Percentiles rank a stretch among this genome's conserved stretches.
Evolutionary conservation across 2,113 vertebrate genomes (phyloP).

Genomic region (Ophiodon elongatus): DNA sequence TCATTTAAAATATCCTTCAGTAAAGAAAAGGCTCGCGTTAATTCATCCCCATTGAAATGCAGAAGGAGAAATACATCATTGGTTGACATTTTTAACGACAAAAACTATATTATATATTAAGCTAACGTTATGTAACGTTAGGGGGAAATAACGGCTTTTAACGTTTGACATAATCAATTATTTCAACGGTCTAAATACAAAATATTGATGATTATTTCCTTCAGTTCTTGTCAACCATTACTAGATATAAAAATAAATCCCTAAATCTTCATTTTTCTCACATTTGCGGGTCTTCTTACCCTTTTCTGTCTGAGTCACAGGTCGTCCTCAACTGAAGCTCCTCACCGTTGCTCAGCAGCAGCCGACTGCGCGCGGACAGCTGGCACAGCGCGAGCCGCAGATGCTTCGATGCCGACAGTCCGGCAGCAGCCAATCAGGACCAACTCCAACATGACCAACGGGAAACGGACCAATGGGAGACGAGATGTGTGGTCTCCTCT

Average conservation of each 20-base stretch:
- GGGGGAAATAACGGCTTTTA: not conserved
- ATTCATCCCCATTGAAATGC: not conserved
- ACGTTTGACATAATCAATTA: not conserved
- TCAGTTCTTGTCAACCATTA: not conserved
- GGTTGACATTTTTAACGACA: not conserved
- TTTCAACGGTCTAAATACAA: not conserved
- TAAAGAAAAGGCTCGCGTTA: not conserved
- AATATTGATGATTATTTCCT: not conserved
- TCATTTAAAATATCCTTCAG: not conserved
- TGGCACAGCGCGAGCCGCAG: conserved; percentile 69
- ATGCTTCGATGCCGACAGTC: conserved; percentile 47
- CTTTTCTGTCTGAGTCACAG: conserved; percentile 33
- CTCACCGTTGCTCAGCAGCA: conserved; percentile 54
- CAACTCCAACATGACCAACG: not conserved
- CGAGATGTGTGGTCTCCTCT: conserved; percentile 5
- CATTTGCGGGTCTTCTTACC: conserved; percentile 39
- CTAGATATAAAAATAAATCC: accelerated
- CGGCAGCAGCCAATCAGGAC: conserved; percentile 61
- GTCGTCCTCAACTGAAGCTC: conserved; percentile 25
- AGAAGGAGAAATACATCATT: not conserved
- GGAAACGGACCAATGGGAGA: conserved; percentile 59
- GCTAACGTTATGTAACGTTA: not conserved
- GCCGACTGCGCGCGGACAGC: conserved; percentile 72
- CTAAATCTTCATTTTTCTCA: not conserved
- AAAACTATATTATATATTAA: not conserved